Base-by-base conservation (phyloP, 2,113 vertebrate species). In the Cynoglossus semilaevis region DNA sequence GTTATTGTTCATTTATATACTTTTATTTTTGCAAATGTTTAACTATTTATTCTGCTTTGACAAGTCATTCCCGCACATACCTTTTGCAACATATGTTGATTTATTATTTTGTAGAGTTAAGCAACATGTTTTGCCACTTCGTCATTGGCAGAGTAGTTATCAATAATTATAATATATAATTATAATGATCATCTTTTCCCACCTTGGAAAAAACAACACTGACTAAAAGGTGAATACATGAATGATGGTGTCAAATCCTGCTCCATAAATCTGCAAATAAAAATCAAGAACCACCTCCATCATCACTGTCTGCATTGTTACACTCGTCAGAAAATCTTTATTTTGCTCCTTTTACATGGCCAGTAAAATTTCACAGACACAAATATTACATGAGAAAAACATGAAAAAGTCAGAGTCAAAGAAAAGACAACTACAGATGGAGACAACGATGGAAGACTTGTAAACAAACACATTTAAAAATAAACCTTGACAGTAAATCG, bases 271-370 rank as follows among this genome's bases (percentile, higher is more conserved):
- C 73, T 50, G 41, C 57, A 56, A 50, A 63, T 54, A 46, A 42
- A 60, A 63, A 15, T 49, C 44, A 38, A 59, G 54, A 13, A 51
- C 12, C 7, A 57, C 54, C 14, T 56, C 18, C 37, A 51, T 71
- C 38, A 54, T 29, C 22, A 29, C 22, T 12, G 15, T 60, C 55
- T 53, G 42, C 36, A 46, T 51, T 7, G 15, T 51, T 34, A 13
- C 41, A 29, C 48, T 53, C 8, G 51, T 15, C 14, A 29, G 34
- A 76, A 83, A 76, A 43, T 15, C 51, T 86, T 88, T 86, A 86
- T 88, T 85, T 79, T 76, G 36, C 29, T 73, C 45, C 34, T 60
- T 76, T 76, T 51, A 74, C 58, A 70, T 14, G 12, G 35, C 59
- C 42, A 74, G 34, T 50, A 58, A 58, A 78, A 41, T 8, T 50